These are phyloP conservation scores for Notamacropus eugenii DNA, from an alignment of 2,797 vertebrate genomes.

Conservation along the genomic window DNA sequence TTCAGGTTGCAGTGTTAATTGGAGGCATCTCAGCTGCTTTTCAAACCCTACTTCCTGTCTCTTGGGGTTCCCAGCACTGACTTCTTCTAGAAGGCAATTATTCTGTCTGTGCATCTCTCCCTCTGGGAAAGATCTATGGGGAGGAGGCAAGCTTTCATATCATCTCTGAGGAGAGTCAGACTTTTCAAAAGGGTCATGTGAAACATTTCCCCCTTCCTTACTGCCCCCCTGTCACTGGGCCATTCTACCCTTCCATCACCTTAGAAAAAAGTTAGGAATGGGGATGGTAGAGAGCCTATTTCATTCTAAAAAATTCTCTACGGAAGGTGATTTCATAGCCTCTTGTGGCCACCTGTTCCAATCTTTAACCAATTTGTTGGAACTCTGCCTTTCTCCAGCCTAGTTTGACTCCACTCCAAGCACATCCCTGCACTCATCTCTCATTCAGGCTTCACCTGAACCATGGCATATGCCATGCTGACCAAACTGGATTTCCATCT, in stretches of 20 bases:
- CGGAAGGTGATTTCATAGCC: background rate
- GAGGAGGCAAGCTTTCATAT: background rate
- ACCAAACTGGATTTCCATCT: background rate
- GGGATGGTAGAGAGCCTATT: background rate
- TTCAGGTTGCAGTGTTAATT: constrained; percentile 62
- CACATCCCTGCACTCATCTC: background rate
- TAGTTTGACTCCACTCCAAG: background rate
- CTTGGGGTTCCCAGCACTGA: constrained; percentile 29
- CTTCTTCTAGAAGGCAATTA: constrained; percentile 45
- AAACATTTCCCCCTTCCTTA: background rate
- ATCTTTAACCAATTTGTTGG: background rate
- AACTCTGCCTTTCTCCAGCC: background rate
- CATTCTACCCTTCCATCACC: background rate
- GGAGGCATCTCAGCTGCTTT: constrained; percentile 70
- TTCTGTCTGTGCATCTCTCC: background rate
- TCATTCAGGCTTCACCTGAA: background rate
- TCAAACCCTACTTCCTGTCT: constrained; percentile 24
- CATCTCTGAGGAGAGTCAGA: background rate
- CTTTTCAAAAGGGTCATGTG: background rate
- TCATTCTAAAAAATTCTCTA: background rate
- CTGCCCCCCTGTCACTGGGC: background rate
- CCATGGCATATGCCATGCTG: background rate
- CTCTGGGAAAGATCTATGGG: background rate
- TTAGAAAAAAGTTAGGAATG: background rate
- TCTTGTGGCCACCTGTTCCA: background rate